Percentiles rank a stretch among this genome's conserved stretches.
Conservation (phyloP, 2,888 invertebrate species). For the Synanthedon vespiformis region DNA sequence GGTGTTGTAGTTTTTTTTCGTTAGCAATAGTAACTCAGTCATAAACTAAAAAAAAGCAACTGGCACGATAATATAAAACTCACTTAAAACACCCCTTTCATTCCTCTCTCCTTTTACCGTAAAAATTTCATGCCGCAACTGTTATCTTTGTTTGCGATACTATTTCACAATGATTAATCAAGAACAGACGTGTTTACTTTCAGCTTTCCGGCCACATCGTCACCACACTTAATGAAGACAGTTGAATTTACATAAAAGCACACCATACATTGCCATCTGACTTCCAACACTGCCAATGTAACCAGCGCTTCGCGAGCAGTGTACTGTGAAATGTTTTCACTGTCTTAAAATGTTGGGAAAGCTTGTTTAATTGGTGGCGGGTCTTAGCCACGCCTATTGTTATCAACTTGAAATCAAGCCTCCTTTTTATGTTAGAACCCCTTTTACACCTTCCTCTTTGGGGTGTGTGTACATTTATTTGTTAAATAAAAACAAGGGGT, state of each 20-base stretch:
- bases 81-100: background rate
- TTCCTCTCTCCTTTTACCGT: conserved; percentile 18
- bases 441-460: conserved; percentile 21
- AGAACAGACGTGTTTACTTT: conserved; percentile 44
- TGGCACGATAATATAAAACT: too few relatives aligned
- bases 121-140: conserved; percentile 25
- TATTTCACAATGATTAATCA: conserved; percentile 55
- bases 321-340: background rate
- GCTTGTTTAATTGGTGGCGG: background rate
- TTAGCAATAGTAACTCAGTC: too few relatives aligned
- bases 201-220: conserved; percentile 26
- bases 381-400: conserved; percentile 31
- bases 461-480: conserved; percentile 2
- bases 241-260: background rate
- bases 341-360: background rate
- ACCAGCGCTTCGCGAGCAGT: background rate
- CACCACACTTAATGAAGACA: conserved; percentile 5
- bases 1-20: too few relatives aligned
- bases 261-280: background rate
- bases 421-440: conserved; percentile 45
- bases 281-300: background rate
- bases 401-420: conserved; percentile 51
- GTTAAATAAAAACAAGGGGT: background rate
- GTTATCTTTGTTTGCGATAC: conserved; percentile 25
- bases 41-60: too few relatives aligned